A percentile compares a stretch with the other conserved stretches of the same genome.
Evolutionary conservation across 2,888 invertebrate genomes (phyloP).

Genomic region (Penaeus monodon): DNA sequence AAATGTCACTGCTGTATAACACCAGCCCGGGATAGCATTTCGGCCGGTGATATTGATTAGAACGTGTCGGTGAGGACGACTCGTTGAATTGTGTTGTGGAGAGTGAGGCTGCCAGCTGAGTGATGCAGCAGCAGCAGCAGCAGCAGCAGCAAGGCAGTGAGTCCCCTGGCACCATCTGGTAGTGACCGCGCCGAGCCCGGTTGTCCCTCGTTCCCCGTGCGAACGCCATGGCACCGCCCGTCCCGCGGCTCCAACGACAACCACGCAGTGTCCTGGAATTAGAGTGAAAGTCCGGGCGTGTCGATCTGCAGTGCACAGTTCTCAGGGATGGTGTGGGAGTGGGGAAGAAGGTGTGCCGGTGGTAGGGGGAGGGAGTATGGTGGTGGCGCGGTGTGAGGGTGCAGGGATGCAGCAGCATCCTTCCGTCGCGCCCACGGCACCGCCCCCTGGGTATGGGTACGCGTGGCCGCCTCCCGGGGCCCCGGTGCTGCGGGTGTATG

Average conservation of each 20-base stretch:
- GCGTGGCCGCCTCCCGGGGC: conserved; percentile 33
- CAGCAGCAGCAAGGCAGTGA: conserved; percentile 4
- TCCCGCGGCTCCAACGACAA: too few relatives aligned
- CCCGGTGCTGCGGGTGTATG: conserved; percentile 34
- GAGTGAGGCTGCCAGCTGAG: conserved; percentile 23
- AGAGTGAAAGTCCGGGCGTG: too few relatives aligned
- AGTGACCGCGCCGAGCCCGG: conserved; percentile 1
- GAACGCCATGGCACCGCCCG: conserved; percentile 8
- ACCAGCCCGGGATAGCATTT: conserved; percentile 27
- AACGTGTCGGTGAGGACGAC: conserved; percentile 29
- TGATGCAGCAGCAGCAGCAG: conserved; percentile 37
- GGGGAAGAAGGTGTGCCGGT: conserved; percentile 7
- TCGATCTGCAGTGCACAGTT: not conserved
- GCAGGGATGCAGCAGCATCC: conserved; percentile 47
- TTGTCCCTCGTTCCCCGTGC: not conserved
- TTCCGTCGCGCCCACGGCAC: conserved; percentile 35
- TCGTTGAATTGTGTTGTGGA: conserved; percentile 40
- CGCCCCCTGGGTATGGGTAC: conserved; percentile 39
- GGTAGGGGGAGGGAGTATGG: conserved; percentile 24
- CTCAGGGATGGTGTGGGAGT: conserved; percentile 21
- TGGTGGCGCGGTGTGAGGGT: conserved; percentile 27
- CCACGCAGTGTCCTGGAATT: too few relatives aligned
- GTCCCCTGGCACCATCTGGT: conserved; percentile 22
- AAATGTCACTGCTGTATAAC: conserved; percentile 9
- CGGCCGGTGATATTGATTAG: conserved; percentile 55